These are phyloP conservation scores for Electrophaes corylata DNA, from an alignment of 2,888 invertebrate genomes.

Conservation along the genomic window DNA sequence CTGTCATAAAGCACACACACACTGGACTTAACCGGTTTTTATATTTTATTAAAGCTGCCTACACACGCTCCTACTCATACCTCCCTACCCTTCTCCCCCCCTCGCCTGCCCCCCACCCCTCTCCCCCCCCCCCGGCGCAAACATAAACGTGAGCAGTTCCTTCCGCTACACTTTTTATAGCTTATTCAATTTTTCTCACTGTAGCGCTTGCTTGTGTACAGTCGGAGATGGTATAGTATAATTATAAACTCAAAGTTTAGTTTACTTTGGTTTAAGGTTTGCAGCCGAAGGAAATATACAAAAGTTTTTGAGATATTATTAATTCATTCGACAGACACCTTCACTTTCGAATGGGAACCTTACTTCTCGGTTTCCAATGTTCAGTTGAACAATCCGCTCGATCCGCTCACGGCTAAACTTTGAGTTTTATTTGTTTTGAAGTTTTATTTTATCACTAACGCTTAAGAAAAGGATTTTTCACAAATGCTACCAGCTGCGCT, in stretches of 20 bases:
- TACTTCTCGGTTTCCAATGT: slow-evolving; percentile 21
- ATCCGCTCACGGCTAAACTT: neutral
- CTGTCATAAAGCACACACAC: slow-evolving; percentile 18
- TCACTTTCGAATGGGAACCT: slow-evolving; percentile 1
- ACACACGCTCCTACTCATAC: slow-evolving; percentile 24
- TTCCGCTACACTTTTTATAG: slow-evolving; percentile 35
- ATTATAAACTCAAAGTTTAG: slow-evolving; percentile 11
- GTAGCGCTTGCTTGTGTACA: slow-evolving; percentile 22
- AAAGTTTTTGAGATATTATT: slow-evolving; percentile 1
- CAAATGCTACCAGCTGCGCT: too few relatives aligned
- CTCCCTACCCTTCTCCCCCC: neutral
- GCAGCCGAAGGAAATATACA: slow-evolving; percentile 1
- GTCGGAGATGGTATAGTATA: slow-evolving; percentile 10
- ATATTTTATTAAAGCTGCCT: slow-evolving; percentile 28
- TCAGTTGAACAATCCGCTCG: slow-evolving; percentile 16
- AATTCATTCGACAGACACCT: slow-evolving; percentile 7
- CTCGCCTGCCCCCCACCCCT: neutral
- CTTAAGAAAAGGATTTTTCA: too few relatives aligned
- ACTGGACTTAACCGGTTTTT: slow-evolving; percentile 25
- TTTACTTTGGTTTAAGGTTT: neutral
- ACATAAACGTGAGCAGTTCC: slow-evolving; percentile 30
- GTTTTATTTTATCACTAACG: too few relatives aligned
- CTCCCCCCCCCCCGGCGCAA: slow-evolving; percentile 2
- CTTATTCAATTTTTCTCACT: slow-evolving; percentile 35
- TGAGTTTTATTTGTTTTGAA: neutral